A percentile compares a stretch with the other conserved stretches of the same genome.
Conservation (phyloP, 2,888 invertebrate genomes). For the Scaptomyza caliginosa region DNA sequence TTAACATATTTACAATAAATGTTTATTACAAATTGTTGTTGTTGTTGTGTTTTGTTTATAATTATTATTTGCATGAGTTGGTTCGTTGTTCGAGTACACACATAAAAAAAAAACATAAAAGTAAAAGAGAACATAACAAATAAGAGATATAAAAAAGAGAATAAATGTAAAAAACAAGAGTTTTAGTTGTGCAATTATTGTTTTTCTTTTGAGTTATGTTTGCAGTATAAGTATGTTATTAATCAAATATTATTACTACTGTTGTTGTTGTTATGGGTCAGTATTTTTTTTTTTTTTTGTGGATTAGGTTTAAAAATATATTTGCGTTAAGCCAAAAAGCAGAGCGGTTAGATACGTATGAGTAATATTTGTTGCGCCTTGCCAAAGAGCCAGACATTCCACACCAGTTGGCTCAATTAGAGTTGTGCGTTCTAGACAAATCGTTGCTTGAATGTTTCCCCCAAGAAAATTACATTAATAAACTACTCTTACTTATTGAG, state of each 20-base stretch:
- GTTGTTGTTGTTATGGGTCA: conserved; percentile 31
- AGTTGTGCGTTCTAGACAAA: conserved; percentile 1
- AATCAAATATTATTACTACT: background rate
- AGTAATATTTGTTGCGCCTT: background rate
- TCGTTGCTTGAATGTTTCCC: background rate
- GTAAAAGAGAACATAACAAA: conserved; percentile 77
- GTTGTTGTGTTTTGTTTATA: conserved; percentile 9
- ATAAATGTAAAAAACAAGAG: conserved; percentile 58
- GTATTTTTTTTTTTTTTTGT: no score
- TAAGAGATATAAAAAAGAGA: conserved; percentile 76
- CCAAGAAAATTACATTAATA: no score
- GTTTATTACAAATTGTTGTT: conserved; percentile 37
- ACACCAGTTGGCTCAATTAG: background rate
- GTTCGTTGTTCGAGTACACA: conserved; percentile 66
- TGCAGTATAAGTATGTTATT: conserved; percentile 24
- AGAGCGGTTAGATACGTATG: conserved; percentile 33
- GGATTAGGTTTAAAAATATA: conserved; percentile 26
- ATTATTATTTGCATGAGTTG: conserved; percentile 46
- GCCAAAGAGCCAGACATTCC: conserved; percentile 1
- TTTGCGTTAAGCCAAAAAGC: conserved; percentile 19
- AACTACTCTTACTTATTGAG: no score
- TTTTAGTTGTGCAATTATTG: conserved; percentile 72
- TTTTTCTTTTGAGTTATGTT: conserved; percentile 20
- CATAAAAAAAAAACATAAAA: conserved; percentile 68
- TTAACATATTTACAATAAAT: conserved; percentile 56